These are phyloP conservation scores for Cenopis cana DNA, from an alignment of 2,888 invertebrate species.

Conservation along the genomic window DNA sequence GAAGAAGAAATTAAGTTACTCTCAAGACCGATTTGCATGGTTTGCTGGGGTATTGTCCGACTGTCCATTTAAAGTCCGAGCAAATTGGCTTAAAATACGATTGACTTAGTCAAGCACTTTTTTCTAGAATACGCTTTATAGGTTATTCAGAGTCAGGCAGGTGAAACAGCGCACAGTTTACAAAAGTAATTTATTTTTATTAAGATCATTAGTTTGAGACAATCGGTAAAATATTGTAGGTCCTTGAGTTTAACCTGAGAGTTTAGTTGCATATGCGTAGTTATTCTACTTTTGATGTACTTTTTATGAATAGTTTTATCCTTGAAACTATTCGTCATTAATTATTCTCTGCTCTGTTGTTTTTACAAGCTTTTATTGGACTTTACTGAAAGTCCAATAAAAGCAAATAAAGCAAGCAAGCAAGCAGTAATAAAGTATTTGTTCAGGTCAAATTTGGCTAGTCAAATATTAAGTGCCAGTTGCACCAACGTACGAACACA, in stretches of 20 bases:
- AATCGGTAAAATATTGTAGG: conserved; percentile 5
- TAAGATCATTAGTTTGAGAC: conserved; percentile 10
- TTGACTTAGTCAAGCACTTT: not conserved
- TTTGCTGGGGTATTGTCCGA: too few species aligned
- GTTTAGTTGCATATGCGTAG: not conserved
- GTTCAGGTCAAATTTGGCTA: too few species aligned
- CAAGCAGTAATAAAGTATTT: too few species aligned
- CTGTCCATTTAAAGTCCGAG: not conserved
- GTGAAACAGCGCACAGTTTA: conserved; percentile 17
- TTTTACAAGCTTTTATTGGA: too few species aligned
- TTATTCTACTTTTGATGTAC: not conserved
- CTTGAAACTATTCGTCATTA: too few species aligned
- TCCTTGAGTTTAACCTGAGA: not conserved
- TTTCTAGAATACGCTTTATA: conserved; percentile 14
- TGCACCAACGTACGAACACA: too few species aligned
- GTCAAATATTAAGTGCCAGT: too few species aligned
- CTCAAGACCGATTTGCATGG: not conserved
- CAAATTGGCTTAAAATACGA: not conserved
- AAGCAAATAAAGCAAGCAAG: too few species aligned
- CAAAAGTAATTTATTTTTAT: conserved; percentile 32
- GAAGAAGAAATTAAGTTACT: too few species aligned
- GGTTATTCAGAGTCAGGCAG: conserved; percentile 15
- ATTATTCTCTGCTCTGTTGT: too few species aligned
- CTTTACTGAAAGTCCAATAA: too few species aligned
- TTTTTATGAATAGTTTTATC: too few species aligned